phyloP scores from a whole-genome alignment of 2,113 vertebrate genomes.

The Microtus pennsylvanicus region DNA sequence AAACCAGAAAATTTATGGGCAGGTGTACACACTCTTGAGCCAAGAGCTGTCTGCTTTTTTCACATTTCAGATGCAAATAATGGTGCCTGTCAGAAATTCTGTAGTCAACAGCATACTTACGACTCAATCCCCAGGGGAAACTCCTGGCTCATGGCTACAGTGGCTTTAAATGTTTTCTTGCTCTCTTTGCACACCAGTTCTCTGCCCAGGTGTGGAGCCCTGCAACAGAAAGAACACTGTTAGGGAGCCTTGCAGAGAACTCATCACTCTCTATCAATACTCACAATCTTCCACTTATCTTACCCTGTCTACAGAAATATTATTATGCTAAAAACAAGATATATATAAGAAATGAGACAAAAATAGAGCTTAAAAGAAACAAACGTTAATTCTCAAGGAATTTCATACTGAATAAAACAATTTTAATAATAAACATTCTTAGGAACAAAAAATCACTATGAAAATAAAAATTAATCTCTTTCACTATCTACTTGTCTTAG shows the following conservation, averaged over 20 bases:
- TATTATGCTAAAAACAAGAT: constrained; percentile 27
- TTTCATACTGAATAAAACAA: not conserved
- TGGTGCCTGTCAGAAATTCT: not conserved
- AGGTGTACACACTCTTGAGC: not conserved
- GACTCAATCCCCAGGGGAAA: constrained; percentile 98
- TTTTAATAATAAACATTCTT: constrained; percentile 57
- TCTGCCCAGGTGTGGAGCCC: constrained; percentile 97
- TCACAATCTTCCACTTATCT: constrained; percentile 10
- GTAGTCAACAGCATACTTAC: constrained; percentile 88
- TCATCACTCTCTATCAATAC: not conserved
- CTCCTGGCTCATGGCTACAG: constrained; percentile 99
- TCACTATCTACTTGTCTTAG: not conserved
- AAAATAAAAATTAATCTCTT: constrained; percentile 6
- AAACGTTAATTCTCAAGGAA: not conserved
- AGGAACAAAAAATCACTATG: constrained; percentile 34
- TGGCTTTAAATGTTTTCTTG: constrained; percentile 99
- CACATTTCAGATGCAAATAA: not conserved
- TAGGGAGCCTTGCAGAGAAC: not conserved
- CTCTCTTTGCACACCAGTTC: constrained; percentile 99
- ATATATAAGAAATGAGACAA: not conserved
- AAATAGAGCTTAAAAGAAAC: constrained; percentile 26
- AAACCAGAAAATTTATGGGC: constrained; percentile 1
- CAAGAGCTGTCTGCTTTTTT: not conserved
- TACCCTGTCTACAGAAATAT: constrained; percentile 27
- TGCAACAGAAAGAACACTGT: constrained; percentile 74